Evolutionary conservation across 2,797 vertebrate genomes (phyloP).

Genomic region (Enteromius fasciolatus): DNA sequence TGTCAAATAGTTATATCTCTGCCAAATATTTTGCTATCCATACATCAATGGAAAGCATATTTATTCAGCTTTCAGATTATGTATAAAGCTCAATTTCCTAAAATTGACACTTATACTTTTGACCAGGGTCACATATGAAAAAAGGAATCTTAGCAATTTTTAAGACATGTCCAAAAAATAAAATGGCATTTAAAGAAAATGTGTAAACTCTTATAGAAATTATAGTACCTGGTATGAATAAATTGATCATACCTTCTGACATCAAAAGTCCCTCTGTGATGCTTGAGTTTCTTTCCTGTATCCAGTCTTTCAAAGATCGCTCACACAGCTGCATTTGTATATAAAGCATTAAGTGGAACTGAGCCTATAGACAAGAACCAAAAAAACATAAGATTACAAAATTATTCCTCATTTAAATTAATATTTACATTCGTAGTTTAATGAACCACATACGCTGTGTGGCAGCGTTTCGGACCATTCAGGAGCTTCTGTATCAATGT

Average conservation of each 20-base stretch:
- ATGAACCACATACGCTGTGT: constrained; percentile 67
- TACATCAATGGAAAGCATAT: too few relatives aligned
- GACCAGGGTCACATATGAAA: neutral
- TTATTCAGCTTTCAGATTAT: too few relatives aligned
- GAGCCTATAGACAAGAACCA: constrained; percentile 72
- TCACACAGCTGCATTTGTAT: constrained; percentile 99
- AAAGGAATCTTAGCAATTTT: neutral
- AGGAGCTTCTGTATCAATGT: constrained; percentile 61
- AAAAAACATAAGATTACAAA: neutral
- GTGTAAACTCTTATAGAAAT: neutral
- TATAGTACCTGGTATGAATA: neutral
- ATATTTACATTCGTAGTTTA: neutral
- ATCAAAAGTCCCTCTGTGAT: constrained; percentile 60
- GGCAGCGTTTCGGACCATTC: constrained; percentile 67
- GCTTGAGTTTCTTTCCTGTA: constrained; percentile 81
- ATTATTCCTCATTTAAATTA: neutral
- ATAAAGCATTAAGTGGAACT: constrained; percentile 92
- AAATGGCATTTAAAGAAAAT: neutral
- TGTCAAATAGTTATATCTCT: too few relatives aligned
- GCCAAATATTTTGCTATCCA: too few relatives aligned
- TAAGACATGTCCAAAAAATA: neutral
- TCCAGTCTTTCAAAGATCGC: constrained; percentile 93
- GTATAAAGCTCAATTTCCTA: too few relatives aligned
- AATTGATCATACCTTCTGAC: constrained; percentile 39
- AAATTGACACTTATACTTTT: too few relatives aligned